Percentiles rank a stretch among this genome's conserved stretches.
phyloP scores from a whole-genome alignment of 2,113 vertebrate genomes.

The Erythrolamprus reginae region DNA sequence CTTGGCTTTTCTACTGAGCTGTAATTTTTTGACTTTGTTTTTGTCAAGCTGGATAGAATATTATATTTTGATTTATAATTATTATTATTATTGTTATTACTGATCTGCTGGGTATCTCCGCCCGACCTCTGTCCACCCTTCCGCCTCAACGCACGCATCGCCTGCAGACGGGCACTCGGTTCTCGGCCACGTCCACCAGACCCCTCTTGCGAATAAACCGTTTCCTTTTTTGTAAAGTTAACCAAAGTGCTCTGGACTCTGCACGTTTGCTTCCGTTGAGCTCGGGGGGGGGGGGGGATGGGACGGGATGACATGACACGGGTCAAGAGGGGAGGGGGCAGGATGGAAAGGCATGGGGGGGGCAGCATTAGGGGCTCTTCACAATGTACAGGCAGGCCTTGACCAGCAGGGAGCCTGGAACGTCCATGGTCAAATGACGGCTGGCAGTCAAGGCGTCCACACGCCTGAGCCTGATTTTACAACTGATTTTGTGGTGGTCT shows the following conservation, averaged over 20 bases:
- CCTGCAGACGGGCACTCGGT: neutral
- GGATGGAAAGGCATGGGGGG: neutral
- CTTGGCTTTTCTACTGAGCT: slow-evolving; percentile 32
- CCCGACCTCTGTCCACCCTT: slow-evolving; percentile 5
- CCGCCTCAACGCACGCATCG: neutral
- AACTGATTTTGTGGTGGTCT: neutral
- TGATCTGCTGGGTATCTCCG: slow-evolving; percentile 9
- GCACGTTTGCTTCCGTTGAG: neutral
- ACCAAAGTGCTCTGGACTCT: neutral
- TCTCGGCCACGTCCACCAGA: slow-evolving; percentile 11
- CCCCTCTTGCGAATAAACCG: slow-evolving; percentile 13
- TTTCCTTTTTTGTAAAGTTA: slow-evolving; percentile 23
- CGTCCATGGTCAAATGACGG: neutral
- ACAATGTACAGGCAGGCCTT: neutral
- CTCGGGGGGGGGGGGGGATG: too few relatives aligned
- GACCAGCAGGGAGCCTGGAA: neutral
- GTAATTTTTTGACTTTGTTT: slow-evolving; percentile 18
- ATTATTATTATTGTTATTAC: slow-evolving; percentile 11
- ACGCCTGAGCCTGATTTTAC: neutral
- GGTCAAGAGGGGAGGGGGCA: too few relatives aligned
- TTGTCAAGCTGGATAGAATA: slow-evolving; percentile 20
- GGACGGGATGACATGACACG: too few relatives aligned
- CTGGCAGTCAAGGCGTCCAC: neutral
- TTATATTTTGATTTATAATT: slow-evolving; percentile 33
- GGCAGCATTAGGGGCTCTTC: neutral